A percentile compares a stretch with the other conserved stretches of the same genome.
These are phyloP conservation scores for Chloroclysta siterata DNA, from an alignment of 2,888 invertebrate species.

Conservation along the genomic window DNA sequence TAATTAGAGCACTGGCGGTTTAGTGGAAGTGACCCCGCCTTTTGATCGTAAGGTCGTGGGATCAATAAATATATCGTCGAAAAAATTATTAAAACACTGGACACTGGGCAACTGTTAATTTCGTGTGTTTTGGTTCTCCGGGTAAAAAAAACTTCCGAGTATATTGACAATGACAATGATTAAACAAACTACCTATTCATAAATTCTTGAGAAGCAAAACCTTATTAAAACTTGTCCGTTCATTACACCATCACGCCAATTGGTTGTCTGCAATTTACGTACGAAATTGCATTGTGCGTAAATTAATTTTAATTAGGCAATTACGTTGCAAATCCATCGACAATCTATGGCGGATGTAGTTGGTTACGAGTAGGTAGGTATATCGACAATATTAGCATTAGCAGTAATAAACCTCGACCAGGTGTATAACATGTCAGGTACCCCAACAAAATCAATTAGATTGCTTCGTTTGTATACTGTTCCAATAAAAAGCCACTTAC, in stretches of 20 bases:
- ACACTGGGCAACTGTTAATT: no score
- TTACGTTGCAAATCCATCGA: slow-evolving; percentile 25
- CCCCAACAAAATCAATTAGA: slow-evolving; percentile 73
- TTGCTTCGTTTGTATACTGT: slow-evolving; percentile 23
- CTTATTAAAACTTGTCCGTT: background rate
- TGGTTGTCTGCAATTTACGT: slow-evolving; percentile 12
- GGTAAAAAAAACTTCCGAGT: no score
- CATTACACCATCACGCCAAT: background rate
- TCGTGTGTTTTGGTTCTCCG: no score
- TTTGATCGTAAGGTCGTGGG: no score
- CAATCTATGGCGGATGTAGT: slow-evolving; percentile 37
- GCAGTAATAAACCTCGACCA: slow-evolving; percentile 52
- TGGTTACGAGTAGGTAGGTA: slow-evolving; percentile 30
- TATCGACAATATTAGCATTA: slow-evolving; percentile 51
- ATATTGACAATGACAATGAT: no score
- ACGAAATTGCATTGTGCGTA: slow-evolving; percentile 24
- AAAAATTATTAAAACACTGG: no score
- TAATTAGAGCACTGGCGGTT: slow-evolving; percentile 53
- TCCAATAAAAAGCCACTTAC: slow-evolving; percentile 10
- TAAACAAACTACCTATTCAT: no score
- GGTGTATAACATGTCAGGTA: slow-evolving; percentile 55
- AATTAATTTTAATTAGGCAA: slow-evolving; percentile 29
- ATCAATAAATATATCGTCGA: no score
- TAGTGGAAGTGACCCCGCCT: no score
- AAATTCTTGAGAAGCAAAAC: background rate